Evolutionary conservation across 2,888 invertebrate genomes (phyloP).

Genomic region (Ashinkailepas kermadecensis): DNA sequence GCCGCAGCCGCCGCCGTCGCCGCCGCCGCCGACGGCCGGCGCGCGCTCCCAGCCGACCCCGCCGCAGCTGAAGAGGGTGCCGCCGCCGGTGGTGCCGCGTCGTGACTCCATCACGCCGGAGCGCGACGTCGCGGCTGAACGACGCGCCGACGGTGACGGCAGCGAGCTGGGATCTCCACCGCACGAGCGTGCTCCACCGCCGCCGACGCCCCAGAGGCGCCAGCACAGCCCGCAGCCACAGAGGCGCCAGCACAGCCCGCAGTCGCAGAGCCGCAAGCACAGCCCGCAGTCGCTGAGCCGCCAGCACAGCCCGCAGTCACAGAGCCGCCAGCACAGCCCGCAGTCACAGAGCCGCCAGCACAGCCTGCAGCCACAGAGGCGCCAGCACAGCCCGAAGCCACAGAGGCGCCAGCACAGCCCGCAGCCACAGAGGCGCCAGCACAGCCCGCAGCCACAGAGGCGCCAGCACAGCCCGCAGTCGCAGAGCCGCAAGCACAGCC

Average conservation of each 20-base stretch:
- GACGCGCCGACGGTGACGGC: neutral
- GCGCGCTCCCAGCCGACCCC: constrained; percentile 10
- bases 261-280: too few species aligned
- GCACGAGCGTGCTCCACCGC: neutral
- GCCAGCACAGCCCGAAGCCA: too few species aligned
- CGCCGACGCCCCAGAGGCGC: neutral
- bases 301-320: too few species aligned
- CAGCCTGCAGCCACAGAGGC: too few species aligned
- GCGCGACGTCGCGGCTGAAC: neutral
- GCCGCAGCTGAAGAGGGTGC: constrained; percentile 21
- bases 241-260: neutral
- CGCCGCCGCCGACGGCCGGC: constrained; percentile 43
- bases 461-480: too few species aligned
- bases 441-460: too few species aligned
- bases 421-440: too few species aligned
- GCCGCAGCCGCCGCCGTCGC: constrained; percentile 56
- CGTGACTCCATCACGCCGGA: constrained; percentile 1
- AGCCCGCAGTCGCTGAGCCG: too few species aligned
- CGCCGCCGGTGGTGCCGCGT: constrained; percentile 20
- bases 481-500: neutral
- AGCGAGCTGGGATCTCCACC: neutral
- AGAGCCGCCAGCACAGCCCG: too few species aligned
- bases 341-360: too few species aligned
- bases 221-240: neutral
- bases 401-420: too few species aligned